Evolutionary conservation across 53 echinoderm and acorn worm species (phyloP).

Genomic region (Echinarachnius parma): DNA sequence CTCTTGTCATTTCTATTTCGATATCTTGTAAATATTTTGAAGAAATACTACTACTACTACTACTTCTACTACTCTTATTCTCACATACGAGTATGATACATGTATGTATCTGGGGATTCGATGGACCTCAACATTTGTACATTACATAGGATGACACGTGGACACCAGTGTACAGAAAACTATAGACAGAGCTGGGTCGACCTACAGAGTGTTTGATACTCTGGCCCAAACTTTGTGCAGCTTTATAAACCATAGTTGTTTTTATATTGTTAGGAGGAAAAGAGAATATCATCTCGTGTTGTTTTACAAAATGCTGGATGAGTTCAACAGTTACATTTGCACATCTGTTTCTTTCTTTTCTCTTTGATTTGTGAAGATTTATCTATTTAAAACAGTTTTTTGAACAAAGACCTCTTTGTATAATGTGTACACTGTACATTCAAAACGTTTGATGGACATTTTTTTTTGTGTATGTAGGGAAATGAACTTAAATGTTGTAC

Average conservation of each 20-base stretch:
- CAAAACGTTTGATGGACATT: slow-evolving; percentile 27
- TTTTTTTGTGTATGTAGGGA: slow-evolving; percentile 37
- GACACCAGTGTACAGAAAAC: not conserved
- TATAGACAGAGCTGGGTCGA: not conserved
- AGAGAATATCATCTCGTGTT: not conserved
- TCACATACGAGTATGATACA: not conserved
- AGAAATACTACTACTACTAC: not conserved
- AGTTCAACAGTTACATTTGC: too few relatives aligned
- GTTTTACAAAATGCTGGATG: too few relatives aligned
- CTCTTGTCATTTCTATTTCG: not conserved
- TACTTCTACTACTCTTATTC: not conserved
- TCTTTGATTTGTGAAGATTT: too few relatives aligned
- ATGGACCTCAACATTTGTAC: not conserved
- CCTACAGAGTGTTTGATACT: not conserved
- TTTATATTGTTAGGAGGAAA: not conserved
- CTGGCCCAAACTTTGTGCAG: not conserved
- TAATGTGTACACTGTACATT: slow-evolving; percentile 39
- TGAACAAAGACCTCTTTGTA: slow-evolving; percentile 45
- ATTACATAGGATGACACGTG: not conserved
- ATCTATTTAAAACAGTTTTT: slow-evolving; percentile 18
- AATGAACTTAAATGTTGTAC: slow-evolving; percentile 46
- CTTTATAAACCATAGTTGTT: not conserved
- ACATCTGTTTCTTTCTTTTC: too few relatives aligned
- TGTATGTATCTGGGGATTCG: too few relatives aligned
- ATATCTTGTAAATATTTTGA: not conserved